Conservation (phyloP, 1,140 invertebrate genomes). For the Formica selysi region DNA sequence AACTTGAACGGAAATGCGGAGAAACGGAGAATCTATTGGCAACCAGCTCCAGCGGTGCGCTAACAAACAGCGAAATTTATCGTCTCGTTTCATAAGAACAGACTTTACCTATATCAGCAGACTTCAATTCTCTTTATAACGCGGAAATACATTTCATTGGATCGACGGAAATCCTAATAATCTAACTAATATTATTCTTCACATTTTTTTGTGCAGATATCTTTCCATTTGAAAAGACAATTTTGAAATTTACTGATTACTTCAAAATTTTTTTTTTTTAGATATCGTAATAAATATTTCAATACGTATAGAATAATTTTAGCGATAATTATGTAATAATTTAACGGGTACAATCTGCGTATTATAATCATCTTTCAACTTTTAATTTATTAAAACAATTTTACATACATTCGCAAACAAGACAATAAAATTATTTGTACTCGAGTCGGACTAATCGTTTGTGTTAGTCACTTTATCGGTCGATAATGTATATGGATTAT, state of each 20-base stretch:
- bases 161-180: conserved; percentile 2
- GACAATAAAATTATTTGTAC: conserved; percentile 31
- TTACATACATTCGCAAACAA: background rate
- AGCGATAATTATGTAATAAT: background rate
- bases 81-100: conserved; percentile 50
- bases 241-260: background rate
- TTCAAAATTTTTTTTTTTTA: background rate
- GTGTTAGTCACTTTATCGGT: background rate
- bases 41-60: conserved; percentile 25
- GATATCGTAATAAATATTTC: background rate
- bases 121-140: conserved; percentile 46
- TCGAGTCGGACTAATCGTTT: conserved; percentile 26
- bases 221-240: background rate
- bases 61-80: conserved; percentile 73
- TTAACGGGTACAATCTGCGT: background rate
- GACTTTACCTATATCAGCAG: conserved; percentile 27
- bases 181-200: conserved; percentile 6
- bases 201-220: no score
- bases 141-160: background rate
- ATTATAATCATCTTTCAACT: conserved; percentile 18
- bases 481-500: conserved; percentile 38
- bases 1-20: conserved; percentile 62
- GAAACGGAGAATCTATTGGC: conserved; percentile 61
- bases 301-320: background rate
- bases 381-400: conserved; percentile 29